Conservation (phyloP, 2,113 vertebrate species). For the Oreochromis niloticus region DNA sequence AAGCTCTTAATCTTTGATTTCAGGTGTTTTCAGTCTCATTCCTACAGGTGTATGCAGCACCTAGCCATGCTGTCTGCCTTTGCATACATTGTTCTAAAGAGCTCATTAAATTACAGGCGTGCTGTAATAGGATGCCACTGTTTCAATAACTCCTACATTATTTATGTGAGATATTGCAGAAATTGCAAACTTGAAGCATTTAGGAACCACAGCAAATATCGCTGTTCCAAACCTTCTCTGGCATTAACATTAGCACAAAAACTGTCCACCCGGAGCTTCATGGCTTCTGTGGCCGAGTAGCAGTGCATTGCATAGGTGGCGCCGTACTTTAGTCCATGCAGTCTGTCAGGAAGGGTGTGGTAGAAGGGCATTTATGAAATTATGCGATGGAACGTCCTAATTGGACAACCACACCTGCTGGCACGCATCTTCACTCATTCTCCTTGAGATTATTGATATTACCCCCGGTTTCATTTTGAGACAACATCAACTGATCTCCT, state of each 20-base stretch:
- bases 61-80: background rate
- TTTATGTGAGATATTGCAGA: too few relatives aligned
- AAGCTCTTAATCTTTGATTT: background rate
- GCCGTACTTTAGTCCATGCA: fast-evolving
- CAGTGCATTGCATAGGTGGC: fast-evolving
- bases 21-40: background rate
- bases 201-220: background rate
- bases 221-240: background rate
- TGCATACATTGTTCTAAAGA: background rate
- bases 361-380: background rate
- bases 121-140: background rate
- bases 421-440: too few relatives aligned
- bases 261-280: background rate
- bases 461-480: background rate
- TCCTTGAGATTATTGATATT: background rate
- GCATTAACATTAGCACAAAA: background rate
- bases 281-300: background rate
- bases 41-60: background rate
- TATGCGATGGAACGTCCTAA: fast-evolving
- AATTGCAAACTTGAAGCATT: too few relatives aligned
- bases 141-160: background rate
- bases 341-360: background rate
- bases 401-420: background rate
- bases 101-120: background rate
- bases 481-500: background rate